phyloP scores from a whole-genome alignment of 2,888 invertebrate genomes.

The Microplitis deprimator region DNA sequence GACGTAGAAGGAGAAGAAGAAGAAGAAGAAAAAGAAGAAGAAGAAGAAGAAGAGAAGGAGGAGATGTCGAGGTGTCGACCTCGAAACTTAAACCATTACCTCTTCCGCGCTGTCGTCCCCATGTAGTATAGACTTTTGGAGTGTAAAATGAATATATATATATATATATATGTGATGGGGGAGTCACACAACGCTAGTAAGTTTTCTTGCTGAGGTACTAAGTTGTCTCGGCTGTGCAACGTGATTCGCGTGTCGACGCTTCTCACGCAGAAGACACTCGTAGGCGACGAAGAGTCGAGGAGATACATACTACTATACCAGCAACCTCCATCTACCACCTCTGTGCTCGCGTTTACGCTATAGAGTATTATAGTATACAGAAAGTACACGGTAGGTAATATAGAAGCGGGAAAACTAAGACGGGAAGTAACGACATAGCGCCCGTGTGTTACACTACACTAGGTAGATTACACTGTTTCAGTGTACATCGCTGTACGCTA shows the following conservation, averaged over 20 bases:
- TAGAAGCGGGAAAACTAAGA: neutral
- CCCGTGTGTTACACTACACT: neutral
- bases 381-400: slow-evolving; percentile 4
- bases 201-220: slow-evolving; percentile 30
- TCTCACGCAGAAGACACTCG: slow-evolving; percentile 27
- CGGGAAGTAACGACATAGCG: neutral
- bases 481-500: neutral
- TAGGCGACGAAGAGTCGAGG: slow-evolving; percentile 10
- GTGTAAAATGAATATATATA: neutral
- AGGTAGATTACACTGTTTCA: slow-evolving; percentile 24
- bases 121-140: neutral
- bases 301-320: neutral
- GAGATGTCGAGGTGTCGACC: slow-evolving; percentile 43
- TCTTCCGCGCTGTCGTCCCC: slow-evolving; percentile 29
- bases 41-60: slow-evolving; percentile 22
- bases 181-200: slow-evolving; percentile 34
- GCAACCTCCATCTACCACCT: slow-evolving; percentile 5
- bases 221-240: slow-evolving; percentile 42
- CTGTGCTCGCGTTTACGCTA: neutral
- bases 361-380: neutral
- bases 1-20: neutral
- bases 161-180: slow-evolving; percentile 20
- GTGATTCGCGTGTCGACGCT: slow-evolving; percentile 47
- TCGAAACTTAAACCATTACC: slow-evolving; percentile 53
- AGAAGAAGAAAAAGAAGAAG: neutral